These are phyloP conservation scores for Amblyornis subalaris DNA, from an alignment of 2,113 vertebrate species.

Conservation along the genomic window DNA sequence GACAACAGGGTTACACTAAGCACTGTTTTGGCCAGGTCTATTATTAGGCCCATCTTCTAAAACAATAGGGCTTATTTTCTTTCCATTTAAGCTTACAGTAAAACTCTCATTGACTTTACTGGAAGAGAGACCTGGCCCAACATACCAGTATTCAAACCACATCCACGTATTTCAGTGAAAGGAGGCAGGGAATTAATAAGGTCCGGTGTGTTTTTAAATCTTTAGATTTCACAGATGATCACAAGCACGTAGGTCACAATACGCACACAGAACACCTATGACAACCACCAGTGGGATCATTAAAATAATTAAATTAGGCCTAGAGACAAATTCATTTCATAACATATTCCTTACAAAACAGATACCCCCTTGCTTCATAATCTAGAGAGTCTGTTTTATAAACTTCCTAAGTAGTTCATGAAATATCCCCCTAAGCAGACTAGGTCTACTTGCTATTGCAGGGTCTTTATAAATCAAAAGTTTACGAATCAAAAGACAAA, in stretches of 20 bases:
- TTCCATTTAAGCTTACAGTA: not conserved
- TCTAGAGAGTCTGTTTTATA: conserved; percentile 20
- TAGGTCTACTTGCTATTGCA: not conserved
- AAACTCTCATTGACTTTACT: not conserved
- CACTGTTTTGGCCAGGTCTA: not conserved
- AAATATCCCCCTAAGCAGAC: conserved; percentile 20
- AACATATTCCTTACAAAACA: conserved; percentile 46
- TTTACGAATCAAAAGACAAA: not conserved
- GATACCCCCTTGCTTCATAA: conserved; percentile 36
- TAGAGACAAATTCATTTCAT: conserved; percentile 54
- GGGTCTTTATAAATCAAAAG: not conserved
- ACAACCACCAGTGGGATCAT: conserved; percentile 51
- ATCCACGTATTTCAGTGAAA: not conserved
- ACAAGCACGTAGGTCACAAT: conserved; percentile 41
- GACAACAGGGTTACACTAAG: not conserved
- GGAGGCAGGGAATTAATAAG: conserved; percentile 11
- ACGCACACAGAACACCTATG: conserved; percentile 33
- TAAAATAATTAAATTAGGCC: conserved; percentile 58
- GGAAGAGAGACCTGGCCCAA: not conserved
- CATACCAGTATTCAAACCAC: not conserved
- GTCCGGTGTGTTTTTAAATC: conserved; percentile 19
- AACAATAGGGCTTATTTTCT: not conserved
- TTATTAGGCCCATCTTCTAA: not conserved
- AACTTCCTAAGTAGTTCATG: conserved; percentile 13
- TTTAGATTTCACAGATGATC: conserved; percentile 39